Conservation (phyloP, 2,888 invertebrate species). For the Pandemis cinnamomeana region DNA sequence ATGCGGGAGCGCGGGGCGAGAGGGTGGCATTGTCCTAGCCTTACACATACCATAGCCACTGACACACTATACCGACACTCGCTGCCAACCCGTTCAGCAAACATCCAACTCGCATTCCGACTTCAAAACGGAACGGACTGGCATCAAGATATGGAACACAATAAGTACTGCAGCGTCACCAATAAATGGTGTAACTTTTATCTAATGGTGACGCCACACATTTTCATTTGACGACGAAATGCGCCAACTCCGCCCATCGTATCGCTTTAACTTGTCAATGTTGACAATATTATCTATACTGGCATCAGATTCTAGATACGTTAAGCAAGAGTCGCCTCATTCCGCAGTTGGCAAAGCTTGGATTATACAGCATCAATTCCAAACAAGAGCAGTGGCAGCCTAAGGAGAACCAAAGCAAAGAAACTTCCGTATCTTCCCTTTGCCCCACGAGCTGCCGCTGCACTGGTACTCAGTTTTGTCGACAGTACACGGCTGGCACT, state of each 20-base stretch:
- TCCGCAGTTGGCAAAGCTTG: neutral
- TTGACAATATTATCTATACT: neutral
- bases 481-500: neutral
- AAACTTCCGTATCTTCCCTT: neutral
- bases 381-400: neutral
- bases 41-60: slow-evolving; percentile 30
- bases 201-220: slow-evolving; percentile 1
- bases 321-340: neutral
- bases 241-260: neutral
- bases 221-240: neutral
- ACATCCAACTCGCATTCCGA: neutral
- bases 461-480: neutral
- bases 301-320: neutral
- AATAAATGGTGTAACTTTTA: neutral
- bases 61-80: slow-evolving; percentile 27
- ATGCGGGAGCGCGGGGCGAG: slow-evolving; percentile 38
- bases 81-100: slow-evolving; percentile 3
- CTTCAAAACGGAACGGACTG: slow-evolving; percentile 3
- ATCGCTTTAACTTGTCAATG: neutral
- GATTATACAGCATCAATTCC: slow-evolving; percentile 2
- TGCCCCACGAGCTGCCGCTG: neutral
- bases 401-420: neutral
- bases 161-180: slow-evolving; percentile 5
- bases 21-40: slow-evolving; percentile 36
- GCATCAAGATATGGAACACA: slow-evolving; percentile 8